phyloP scores from a whole-genome alignment of 2,888 invertebrate species.

The Neelides folsomi region DNA sequence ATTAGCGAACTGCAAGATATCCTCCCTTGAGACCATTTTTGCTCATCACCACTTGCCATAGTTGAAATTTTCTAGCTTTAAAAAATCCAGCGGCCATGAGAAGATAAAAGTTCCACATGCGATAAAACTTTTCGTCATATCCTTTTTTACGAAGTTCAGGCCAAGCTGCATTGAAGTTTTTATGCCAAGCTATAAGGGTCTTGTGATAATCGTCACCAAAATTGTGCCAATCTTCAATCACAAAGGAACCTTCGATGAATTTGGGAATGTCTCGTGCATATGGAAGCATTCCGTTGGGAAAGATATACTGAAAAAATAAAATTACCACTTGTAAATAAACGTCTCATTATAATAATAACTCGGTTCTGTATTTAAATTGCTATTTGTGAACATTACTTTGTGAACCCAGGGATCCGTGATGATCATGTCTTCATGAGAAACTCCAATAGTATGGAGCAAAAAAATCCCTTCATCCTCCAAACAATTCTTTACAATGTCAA shows the following conservation, averaged over 20 bases:
- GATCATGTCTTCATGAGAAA: no score
- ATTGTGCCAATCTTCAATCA: conserved; percentile 13
- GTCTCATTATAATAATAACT: conserved; percentile 1
- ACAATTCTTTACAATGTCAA: neutral
- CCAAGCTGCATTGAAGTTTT: conserved; percentile 3
- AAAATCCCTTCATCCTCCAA: conserved; percentile 7
- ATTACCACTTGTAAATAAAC: no score
- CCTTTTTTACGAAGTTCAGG: neutral
- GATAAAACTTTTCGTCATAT: neutral
- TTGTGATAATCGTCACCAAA: conserved; percentile 10
- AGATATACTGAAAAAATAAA: no score
- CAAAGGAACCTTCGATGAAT: conserved; percentile 6
- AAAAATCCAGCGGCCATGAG: conserved; percentile 19
- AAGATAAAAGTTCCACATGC: conserved; percentile 14
- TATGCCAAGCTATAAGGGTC: conserved; percentile 6
- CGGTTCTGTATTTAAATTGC: neutral
- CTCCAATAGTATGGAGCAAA: conserved; percentile 5
- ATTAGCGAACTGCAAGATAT: conserved; percentile 27
- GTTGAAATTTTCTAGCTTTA: conserved; percentile 16
- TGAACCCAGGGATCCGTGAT: no score
- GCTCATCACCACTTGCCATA: conserved; percentile 25
- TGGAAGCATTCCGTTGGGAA: neutral
- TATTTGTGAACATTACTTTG: no score
- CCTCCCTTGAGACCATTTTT: conserved; percentile 26
- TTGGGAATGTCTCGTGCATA: conserved; percentile 4